These are phyloP conservation scores for Lasioglossum lativentre DNA, from an alignment of 2,888 invertebrate genomes.

Conservation along the genomic window DNA sequence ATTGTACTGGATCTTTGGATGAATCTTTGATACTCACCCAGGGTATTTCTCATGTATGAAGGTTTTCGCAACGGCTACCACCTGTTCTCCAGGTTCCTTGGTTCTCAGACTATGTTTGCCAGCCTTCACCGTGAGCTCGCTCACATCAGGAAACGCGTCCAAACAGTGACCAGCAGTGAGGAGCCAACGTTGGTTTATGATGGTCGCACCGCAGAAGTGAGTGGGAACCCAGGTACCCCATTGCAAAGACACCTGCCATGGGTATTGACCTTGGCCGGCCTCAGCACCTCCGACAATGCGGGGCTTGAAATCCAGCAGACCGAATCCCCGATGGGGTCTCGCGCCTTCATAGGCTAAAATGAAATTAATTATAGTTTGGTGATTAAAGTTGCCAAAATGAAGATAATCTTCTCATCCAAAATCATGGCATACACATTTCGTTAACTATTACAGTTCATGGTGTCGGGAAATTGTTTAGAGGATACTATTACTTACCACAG, in stretches of 20 bases:
- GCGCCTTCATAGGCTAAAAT: neutral
- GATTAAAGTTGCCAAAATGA: neutral
- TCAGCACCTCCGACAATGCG: slow-evolving; percentile 75
- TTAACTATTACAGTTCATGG: neutral
- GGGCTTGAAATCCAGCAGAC: neutral
- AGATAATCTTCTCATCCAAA: too few relatives aligned
- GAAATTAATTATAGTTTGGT: neutral
- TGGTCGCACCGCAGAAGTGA: slow-evolving; percentile 85
- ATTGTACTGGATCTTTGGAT: neutral
- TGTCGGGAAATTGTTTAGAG: neutral
- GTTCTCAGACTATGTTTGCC: slow-evolving; percentile 67
- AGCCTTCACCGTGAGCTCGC: too few relatives aligned
- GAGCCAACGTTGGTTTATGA: slow-evolving; percentile 82
- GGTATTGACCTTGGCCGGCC: slow-evolving; percentile 82
- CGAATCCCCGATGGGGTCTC: neutral
- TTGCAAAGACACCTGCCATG: slow-evolving; percentile 85
- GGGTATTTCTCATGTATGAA: slow-evolving; percentile 80
- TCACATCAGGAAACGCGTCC: slow-evolving; percentile 77
- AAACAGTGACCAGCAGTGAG: slow-evolving; percentile 84
- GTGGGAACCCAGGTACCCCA: slow-evolving; percentile 68
- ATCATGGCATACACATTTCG: too few relatives aligned
- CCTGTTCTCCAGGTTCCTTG: slow-evolving; percentile 80
- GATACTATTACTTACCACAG: slow-evolving; percentile 66
- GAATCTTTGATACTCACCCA: slow-evolving; percentile 69
- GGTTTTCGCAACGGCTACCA: slow-evolving; percentile 74